Evolutionary conservation across 2,888 invertebrate genomes (phyloP).

Genomic region (Pemphredon lugubris): DNA sequence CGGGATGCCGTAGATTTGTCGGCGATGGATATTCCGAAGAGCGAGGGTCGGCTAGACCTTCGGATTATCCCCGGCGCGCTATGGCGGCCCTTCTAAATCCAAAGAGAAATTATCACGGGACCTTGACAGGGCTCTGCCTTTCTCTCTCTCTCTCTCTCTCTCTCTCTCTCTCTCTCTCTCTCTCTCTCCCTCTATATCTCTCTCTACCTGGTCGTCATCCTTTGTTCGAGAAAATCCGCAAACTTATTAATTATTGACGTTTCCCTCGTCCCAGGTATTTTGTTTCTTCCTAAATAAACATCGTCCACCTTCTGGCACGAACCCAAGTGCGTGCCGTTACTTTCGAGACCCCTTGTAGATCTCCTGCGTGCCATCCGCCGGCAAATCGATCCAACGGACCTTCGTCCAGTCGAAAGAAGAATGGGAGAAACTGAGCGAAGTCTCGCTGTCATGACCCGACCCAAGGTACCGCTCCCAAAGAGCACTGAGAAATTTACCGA

Average conservation of each 20-base stretch:
- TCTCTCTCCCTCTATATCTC: too few relatives aligned
- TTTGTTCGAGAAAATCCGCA: background rate
- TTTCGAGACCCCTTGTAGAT: slow-evolving; percentile 31
- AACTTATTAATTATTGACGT: slow-evolving; percentile 31
- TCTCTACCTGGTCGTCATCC: background rate
- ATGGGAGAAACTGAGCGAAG: slow-evolving; percentile 2
- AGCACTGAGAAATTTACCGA: background rate
- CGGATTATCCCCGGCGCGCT: slow-evolving; percentile 34
- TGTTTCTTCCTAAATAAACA: slow-evolving; percentile 8
- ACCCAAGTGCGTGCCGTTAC: slow-evolving; percentile 21
- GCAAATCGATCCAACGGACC: slow-evolving; percentile 33
- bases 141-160: background rate
- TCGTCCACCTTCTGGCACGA: slow-evolving; percentile 16
- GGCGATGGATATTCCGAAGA: slow-evolving; percentile 25
- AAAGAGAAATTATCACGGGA: slow-evolving; percentile 30
- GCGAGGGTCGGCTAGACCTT: slow-evolving; percentile 13
- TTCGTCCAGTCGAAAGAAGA: slow-evolving; percentile 27
- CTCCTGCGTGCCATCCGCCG: slow-evolving; percentile 21
- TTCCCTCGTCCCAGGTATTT: background rate
- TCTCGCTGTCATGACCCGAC: slow-evolving; percentile 13
- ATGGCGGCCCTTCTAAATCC: slow-evolving; percentile 12
- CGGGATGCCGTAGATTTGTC: slow-evolving; percentile 41
- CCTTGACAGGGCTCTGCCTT: background rate
- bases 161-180: too few relatives aligned
- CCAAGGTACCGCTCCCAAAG: slow-evolving; percentile 5